These are phyloP conservation scores for Xanthia icteritia DNA, from an alignment of 2,888 invertebrate genomes.

Conservation along the genomic window DNA sequence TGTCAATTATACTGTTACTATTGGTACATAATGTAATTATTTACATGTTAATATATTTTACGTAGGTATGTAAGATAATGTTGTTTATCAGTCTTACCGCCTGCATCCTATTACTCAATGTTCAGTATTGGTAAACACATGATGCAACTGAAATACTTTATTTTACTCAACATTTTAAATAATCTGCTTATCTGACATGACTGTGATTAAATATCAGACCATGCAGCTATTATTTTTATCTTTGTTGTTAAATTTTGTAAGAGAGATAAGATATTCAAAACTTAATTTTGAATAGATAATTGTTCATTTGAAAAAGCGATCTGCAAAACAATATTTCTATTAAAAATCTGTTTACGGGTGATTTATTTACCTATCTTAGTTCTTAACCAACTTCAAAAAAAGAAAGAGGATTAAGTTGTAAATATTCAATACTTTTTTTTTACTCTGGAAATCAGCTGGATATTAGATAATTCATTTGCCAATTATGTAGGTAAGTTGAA, in stretches of 20 bases:
- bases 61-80: conserved; percentile 49
- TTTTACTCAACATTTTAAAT: conserved; percentile 34
- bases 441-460: background rate
- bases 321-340: background rate
- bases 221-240: conserved; percentile 42
- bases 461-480: conserved; percentile 23
- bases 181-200: conserved; percentile 41
- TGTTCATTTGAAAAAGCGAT: background rate
- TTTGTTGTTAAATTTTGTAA: conserved; percentile 13
- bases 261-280: background rate
- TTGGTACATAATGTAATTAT: conserved; percentile 27
- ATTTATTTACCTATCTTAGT: background rate
- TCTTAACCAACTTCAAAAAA: background rate
- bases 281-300: background rate
- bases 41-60: conserved; percentile 37
- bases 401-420: background rate
- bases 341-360: background rate
- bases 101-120: conserved; percentile 42
- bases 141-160: conserved; percentile 51
- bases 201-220: conserved; percentile 37
- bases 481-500: conserved; percentile 13
- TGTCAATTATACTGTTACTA: no score
- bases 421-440: conserved; percentile 3
- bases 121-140: conserved; percentile 57
- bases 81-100: conserved; percentile 53